phyloP scores from a whole-genome alignment of 2,113 vertebrate genomes.

The Cheilinus undulatus region DNA sequence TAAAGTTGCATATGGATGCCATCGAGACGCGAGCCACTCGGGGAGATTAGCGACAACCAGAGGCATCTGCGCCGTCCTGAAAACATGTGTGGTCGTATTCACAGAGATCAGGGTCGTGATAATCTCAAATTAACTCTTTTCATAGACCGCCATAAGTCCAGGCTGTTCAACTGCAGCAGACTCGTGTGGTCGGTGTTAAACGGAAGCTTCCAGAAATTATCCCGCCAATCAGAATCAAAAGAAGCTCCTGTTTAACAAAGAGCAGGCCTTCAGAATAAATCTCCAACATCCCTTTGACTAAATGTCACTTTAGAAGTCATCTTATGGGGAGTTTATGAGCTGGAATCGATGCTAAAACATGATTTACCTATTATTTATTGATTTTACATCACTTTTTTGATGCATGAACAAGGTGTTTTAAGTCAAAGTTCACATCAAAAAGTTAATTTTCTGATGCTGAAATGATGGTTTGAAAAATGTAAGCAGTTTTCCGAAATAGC shows the following conservation, averaged over 20 bases:
- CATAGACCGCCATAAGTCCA: slow-evolving; percentile 61
- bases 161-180: slow-evolving; percentile 23
- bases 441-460: no score
- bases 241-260: neutral
- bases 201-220: slow-evolving; percentile 37
- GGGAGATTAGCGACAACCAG: slow-evolving; percentile 71
- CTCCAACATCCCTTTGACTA: neutral
- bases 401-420: no score
- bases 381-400: no score
- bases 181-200: slow-evolving; percentile 37
- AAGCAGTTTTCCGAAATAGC: no score
- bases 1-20: slow-evolving; percentile 74
- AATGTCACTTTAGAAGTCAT: no score
- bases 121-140: slow-evolving; percentile 77
- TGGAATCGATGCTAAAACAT: no score
- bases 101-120: slow-evolving; percentile 61
- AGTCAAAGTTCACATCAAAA: no score
- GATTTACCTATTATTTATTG: no score
- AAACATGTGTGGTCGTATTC: slow-evolving; percentile 30
- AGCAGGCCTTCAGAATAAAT: slow-evolving; percentile 12
- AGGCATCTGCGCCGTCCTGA: slow-evolving; percentile 59
- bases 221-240: slow-evolving; percentile 60
- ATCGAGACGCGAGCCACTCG: slow-evolving; percentile 64
- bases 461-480: no score
- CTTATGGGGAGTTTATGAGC: no score